Percentiles rank a stretch among this genome's conserved stretches.
Conservation (phyloP, 2,113 vertebrate genomes). For the Laterallus jamaicensis region DNA sequence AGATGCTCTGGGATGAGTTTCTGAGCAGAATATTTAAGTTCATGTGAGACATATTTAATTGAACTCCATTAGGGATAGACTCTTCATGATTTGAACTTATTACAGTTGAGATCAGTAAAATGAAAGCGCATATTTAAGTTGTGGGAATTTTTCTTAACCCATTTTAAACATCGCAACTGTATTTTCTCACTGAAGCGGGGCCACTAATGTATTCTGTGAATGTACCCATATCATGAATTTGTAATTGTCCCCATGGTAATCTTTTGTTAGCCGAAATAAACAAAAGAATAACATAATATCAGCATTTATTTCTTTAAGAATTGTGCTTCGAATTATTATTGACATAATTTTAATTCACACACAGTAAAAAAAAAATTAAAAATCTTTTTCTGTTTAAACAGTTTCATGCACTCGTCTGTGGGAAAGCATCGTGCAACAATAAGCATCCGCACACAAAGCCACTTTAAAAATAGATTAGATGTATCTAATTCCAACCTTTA, state of each 20-base stretch:
- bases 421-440: neutral
- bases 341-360: neutral
- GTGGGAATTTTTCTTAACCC: constrained; percentile 48
- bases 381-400: neutral
- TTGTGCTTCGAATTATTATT: neutral
- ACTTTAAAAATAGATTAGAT: neutral
- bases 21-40: neutral
- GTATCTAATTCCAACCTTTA: neutral
- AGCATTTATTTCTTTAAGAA: constrained; percentile 36
- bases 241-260: constrained; percentile 59
- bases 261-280: constrained; percentile 66
- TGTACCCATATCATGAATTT: constrained; percentile 64
- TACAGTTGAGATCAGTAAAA: neutral
- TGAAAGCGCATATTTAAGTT: constrained; percentile 48
- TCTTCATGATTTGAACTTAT: constrained; percentile 14
- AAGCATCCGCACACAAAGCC: neutral
- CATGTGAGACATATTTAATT: neutral
- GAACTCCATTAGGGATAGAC: neutral
- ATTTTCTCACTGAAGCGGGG: constrained; percentile 40
- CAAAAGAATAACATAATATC: constrained; percentile 49
- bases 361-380: neutral
- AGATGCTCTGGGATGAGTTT: constrained; percentile 6
- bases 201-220: constrained; percentile 52
- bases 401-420: neutral
- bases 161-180: constrained; percentile 41